Evolutionary conservation across 2,888 invertebrate genomes (phyloP), one percentile per base, ranked within the genome.

Genomic region (Drosophila testacea): DNA sequence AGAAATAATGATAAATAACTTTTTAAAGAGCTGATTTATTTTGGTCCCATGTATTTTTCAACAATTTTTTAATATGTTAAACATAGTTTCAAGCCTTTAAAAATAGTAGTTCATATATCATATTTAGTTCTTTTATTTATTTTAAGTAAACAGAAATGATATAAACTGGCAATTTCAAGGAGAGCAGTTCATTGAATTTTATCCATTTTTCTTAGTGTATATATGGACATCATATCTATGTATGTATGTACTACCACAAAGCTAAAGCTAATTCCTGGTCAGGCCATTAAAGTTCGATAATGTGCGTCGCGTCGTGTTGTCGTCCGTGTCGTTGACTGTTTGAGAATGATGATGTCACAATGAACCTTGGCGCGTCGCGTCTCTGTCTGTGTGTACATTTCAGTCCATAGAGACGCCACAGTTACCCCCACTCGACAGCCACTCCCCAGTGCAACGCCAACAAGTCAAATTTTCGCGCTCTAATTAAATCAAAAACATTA

Each of bases 281-380:
- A 72, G 75, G 69, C 88, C 89, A 89, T 87, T 89, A 88, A 89
- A 82, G 89, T 82, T 89, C 88, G 83, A 83, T 87, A 83, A 87
- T 83, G 83, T 84, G 88, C 73, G 69, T 51, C 69, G 72, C 69
- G 65, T 80, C 61, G 60, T 39, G 32, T 51, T 65, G 81, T 68
- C 73, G 81, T 74, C 88, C 84, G 72, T 84, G 88, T 89, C 82
- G 83, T 89, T 87, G 89, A 87, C 82, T 83, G 89, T 65, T 69
- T 59, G 59, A 52, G 62, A 63, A 50, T 73, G 89, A 81, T 84
- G 84, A 85, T 89, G 84, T 85, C 84, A 85, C 89, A 84, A 71
- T 54, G 60, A 89, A 71, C 88, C 84, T 88, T 84, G 77, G 76
- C 62, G 78, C 55, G 57, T 60, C 39, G 73, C 50, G 60, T 55